Evolutionary conservation across 2,113 vertebrate species (phyloP).

Genomic region (Phrynosoma blainvillii): DNA sequence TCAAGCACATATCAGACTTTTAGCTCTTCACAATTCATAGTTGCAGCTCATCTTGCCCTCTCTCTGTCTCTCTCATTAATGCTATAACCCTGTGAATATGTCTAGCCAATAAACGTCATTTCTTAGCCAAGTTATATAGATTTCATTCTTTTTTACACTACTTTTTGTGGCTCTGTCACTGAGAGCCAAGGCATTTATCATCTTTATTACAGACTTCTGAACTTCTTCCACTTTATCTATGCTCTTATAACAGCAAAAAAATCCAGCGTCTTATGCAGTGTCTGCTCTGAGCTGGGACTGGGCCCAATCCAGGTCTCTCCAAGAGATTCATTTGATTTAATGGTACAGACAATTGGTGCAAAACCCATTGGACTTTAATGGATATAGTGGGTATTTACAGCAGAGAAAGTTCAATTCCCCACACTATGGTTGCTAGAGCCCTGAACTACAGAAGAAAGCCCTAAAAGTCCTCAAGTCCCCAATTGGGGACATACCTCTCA

Average conservation of each 20-base stretch:
- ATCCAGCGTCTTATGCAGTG: background rate
- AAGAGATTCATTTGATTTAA: no score
- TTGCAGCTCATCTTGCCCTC: background rate
- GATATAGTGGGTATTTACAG: no score
- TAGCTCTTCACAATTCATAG: background rate
- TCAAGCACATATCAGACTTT: background rate
- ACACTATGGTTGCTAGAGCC: no score
- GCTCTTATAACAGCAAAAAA: conserved; percentile 43
- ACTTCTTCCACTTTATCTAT: conserved; percentile 31
- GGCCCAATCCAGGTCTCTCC: no score
- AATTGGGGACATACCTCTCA: no score
- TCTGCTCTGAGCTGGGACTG: no score
- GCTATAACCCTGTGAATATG: conserved; percentile 34
- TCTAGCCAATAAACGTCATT: conserved; percentile 28
- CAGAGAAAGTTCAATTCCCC: no score
- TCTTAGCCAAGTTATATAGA: conserved; percentile 57
- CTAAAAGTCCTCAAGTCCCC: no score
- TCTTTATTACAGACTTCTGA: conserved; percentile 55
- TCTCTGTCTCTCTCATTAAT: background rate
- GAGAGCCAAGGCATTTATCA: conserved; percentile 53
- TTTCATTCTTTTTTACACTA: conserved; percentile 61
- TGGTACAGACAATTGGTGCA: no score
- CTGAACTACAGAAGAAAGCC: no score
- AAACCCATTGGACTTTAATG: no score
- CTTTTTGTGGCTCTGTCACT: conserved; percentile 46